Percentiles rank a stretch among this genome's conserved stretches.
Conservation (phyloP, 2,888 invertebrate genomes). For the Rhamphomyia laevipes region DNA sequence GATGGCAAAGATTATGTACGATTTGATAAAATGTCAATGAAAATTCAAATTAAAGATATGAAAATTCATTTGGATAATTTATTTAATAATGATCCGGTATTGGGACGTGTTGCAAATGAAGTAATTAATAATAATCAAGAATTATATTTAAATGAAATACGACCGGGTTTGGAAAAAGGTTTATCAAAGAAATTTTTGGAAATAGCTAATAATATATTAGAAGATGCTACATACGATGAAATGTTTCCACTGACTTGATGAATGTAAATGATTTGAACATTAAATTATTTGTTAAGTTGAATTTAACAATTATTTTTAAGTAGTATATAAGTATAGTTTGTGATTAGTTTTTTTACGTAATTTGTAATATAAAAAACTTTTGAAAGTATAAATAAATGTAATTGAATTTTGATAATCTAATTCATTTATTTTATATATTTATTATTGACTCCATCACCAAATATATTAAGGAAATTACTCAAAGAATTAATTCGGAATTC, state of each 20-base stretch:
- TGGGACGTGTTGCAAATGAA: constrained; percentile 33
- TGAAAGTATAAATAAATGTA: too few species aligned
- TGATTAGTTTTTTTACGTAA: too few species aligned
- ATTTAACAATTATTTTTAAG: too few species aligned
- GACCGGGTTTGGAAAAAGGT: constrained; percentile 34
- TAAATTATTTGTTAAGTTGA: too few species aligned
- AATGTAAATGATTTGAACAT: background rate
- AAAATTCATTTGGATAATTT: constrained; percentile 33
- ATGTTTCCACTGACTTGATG: constrained; percentile 31
- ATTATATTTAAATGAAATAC: constrained; percentile 32
- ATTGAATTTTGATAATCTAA: too few species aligned
- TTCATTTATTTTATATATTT: too few species aligned
- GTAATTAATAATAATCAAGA: constrained; percentile 35
- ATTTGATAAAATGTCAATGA: constrained; percentile 31
- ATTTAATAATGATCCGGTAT: constrained; percentile 32
- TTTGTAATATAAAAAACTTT: too few species aligned
- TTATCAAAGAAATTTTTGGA: constrained; percentile 33
- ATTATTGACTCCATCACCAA: too few species aligned
- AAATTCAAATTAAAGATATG: constrained; percentile 29
- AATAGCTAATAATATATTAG: constrained; percentile 33
- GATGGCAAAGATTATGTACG: constrained; percentile 31
- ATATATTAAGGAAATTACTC: too few species aligned
- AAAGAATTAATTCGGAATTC: too few species aligned
- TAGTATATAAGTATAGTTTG: too few species aligned
- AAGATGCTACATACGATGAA: constrained; percentile 34